These are phyloP conservation scores for Caenorhabditis uteleia DNA, from an alignment of 2,888 invertebrate genomes.

Conservation along the genomic window DNA sequence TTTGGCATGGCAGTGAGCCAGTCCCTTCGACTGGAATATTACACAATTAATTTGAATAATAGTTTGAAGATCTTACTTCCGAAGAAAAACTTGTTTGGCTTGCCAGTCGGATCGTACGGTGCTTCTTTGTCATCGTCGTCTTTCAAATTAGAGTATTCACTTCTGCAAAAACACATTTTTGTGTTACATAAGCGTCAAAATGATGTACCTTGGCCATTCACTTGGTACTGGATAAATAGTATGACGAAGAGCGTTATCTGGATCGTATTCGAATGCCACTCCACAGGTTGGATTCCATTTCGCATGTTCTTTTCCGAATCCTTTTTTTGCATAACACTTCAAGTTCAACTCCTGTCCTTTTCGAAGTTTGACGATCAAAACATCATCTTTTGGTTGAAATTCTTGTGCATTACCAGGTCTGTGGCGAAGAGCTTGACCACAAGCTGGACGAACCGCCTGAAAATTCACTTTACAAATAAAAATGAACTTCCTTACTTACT, in stretches of 20 bases:
- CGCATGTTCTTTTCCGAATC: conserved; percentile 96
- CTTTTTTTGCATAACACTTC: conserved; percentile 92
- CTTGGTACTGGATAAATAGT: conserved; percentile 74
- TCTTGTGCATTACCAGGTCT: conserved; percentile 25
- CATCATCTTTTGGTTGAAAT: conserved; percentile 72
- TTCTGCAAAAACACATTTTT: conserved; percentile 74
- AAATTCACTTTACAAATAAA: neutral
- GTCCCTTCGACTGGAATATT: conserved; percentile 81
- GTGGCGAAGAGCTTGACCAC: conserved; percentile 33
- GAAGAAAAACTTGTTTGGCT: conserved; percentile 94
- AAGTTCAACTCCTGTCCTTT: conserved; percentile 91
- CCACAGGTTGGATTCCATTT: conserved; percentile 99
- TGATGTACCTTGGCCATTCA: conserved; percentile 84
- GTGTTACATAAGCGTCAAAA: too few relatives aligned
- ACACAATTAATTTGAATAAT: neutral
- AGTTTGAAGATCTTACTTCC: conserved; percentile 26
- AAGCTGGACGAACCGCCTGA: conserved; percentile 21
- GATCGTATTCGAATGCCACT: conserved; percentile 98
- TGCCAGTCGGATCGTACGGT: conserved; percentile 89
- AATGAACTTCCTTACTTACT: too few relatives aligned
- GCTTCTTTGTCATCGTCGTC: conserved; percentile 79
- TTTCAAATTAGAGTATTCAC: conserved; percentile 27
- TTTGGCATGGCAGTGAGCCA: conserved; percentile 92
- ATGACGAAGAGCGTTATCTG: conserved; percentile 94
- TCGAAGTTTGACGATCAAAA: conserved; percentile 79